Evolutionary conservation across 2,888 invertebrate genomes (phyloP).

Genomic region (Cephus sareptanus): DNA sequence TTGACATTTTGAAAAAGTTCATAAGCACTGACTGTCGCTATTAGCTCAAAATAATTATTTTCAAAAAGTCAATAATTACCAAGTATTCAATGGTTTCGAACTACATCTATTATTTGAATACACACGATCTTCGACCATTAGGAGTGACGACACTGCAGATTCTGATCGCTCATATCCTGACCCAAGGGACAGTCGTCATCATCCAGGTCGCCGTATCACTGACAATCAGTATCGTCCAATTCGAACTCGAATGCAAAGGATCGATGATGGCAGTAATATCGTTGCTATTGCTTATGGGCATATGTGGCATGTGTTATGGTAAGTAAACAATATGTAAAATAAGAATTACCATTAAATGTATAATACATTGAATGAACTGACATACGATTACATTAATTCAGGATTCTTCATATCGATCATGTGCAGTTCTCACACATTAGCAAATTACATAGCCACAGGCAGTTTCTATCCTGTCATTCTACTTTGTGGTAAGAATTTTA

Average conservation of each 20-base stretch:
- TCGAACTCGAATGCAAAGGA: constrained; percentile 73
- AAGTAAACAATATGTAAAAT: constrained; percentile 25
- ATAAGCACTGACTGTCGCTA: too few species aligned
- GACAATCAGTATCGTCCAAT: constrained; percentile 72
- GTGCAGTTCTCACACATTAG: constrained; percentile 81
- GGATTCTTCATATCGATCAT: constrained; percentile 85
- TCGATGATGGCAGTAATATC: constrained; percentile 71
- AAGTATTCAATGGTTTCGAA: not conserved
- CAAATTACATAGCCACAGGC: constrained; percentile 88
- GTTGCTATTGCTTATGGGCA: constrained; percentile 78
- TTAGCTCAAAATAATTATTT: too few species aligned
- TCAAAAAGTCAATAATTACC: too few species aligned
- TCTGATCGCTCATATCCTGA: constrained; percentile 81
- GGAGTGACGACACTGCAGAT: constrained; percentile 85
- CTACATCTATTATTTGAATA: not conserved
- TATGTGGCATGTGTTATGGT: constrained; percentile 89
- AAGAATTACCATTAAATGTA: constrained; percentile 3
- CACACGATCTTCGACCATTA: constrained; percentile 31
- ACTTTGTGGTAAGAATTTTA: constrained; percentile 77
- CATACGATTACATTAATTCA: constrained; percentile 46
- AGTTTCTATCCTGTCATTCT: constrained; percentile 91
- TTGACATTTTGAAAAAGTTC: too few species aligned
- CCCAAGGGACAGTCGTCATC: constrained; percentile 80
- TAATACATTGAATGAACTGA: not conserved
- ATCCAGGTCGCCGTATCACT: constrained; percentile 77